Evolutionary conservation across 2,797 vertebrate genomes (phyloP).

Genomic region (Harpagifer antarcticus): DNA sequence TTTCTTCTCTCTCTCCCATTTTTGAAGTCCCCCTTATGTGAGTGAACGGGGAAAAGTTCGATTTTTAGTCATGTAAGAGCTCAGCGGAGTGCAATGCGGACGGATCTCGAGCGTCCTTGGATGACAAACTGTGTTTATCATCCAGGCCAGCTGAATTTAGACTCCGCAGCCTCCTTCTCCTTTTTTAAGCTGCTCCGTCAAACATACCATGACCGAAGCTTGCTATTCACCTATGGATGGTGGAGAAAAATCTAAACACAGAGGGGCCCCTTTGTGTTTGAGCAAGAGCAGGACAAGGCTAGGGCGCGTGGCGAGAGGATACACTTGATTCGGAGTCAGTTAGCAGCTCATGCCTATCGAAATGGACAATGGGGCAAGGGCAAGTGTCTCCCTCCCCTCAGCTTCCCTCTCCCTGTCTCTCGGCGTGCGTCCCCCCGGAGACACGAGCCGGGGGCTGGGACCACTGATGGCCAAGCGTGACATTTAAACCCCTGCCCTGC

Average conservation of each 20-base stretch:
- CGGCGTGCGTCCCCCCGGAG: slow-evolving; percentile 73
- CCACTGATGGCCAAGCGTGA: slow-evolving; percentile 85
- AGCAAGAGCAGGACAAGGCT: slow-evolving; percentile 73
- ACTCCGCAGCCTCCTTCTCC: slow-evolving; percentile 43
- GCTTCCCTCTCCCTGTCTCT: slow-evolving; percentile 66
- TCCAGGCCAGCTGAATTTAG: slow-evolving; percentile 70
- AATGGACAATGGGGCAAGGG: slow-evolving; percentile 78
- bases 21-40: slow-evolving; percentile 63
- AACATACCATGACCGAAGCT: slow-evolving; percentile 74
- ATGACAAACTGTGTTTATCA: slow-evolving; percentile 70
- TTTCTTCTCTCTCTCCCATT: slow-evolving; percentile 3
- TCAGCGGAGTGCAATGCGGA: slow-evolving; percentile 58
- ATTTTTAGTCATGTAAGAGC: slow-evolving; percentile 66
- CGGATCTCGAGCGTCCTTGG: slow-evolving; percentile 32
- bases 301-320: slow-evolving; percentile 81
- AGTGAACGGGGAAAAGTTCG: slow-evolving; percentile 69
- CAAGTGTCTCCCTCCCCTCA: slow-evolving; percentile 77
- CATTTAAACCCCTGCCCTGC: slow-evolving; percentile 86
- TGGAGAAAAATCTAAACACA: slow-evolving; percentile 56
- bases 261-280: slow-evolving; percentile 73
- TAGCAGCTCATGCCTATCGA: slow-evolving; percentile 82
- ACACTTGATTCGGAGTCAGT: slow-evolving; percentile 84
- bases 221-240: slow-evolving; percentile 65
- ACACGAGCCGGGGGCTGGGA: slow-evolving; percentile 83
- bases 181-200: slow-evolving; percentile 68